These are phyloP conservation scores for Athene noctua DNA, from an alignment of 2,113 vertebrate species.

Conservation along the genomic window DNA sequence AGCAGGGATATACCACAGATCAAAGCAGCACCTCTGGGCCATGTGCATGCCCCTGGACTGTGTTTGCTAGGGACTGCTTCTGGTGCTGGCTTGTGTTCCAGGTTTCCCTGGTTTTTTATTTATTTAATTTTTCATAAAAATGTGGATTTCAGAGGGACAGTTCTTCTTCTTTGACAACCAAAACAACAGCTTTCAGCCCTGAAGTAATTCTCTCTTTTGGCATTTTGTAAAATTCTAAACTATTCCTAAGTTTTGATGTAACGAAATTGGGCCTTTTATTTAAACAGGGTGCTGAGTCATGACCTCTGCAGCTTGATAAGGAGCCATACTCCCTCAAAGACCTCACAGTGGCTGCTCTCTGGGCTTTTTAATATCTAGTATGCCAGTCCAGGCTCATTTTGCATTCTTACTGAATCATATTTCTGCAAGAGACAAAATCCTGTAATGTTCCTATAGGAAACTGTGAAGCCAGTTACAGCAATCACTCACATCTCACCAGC, in stretches of 20 bases:
- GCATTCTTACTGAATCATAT: background rate
- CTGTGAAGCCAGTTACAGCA: background rate
- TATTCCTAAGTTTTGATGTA: background rate
- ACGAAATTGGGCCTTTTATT: background rate
- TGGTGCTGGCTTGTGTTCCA: background rate
- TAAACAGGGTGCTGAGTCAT: background rate
- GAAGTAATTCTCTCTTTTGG: background rate
- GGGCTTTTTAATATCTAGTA: background rate
- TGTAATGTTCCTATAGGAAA: background rate
- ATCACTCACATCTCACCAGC: background rate
- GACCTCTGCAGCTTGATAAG: background rate
- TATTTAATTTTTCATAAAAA: background rate
- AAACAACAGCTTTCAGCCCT: background rate
- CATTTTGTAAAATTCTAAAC: background rate
- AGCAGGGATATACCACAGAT: background rate
- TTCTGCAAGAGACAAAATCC: slow-evolving; percentile 12
- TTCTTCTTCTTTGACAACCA: background rate
- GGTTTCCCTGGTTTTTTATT: background rate
- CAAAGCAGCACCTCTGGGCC: background rate
- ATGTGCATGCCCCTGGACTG: background rate
- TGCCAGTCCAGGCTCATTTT: background rate
- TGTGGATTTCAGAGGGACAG: background rate
- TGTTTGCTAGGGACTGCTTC: background rate
- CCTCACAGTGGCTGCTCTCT: background rate
- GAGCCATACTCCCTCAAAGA: background rate